Evolutionary conservation across 1,140 invertebrate genomes (phyloP), one percentile per base, ranked within the genome.

Genomic region (Vanessa tameamea): DNA sequence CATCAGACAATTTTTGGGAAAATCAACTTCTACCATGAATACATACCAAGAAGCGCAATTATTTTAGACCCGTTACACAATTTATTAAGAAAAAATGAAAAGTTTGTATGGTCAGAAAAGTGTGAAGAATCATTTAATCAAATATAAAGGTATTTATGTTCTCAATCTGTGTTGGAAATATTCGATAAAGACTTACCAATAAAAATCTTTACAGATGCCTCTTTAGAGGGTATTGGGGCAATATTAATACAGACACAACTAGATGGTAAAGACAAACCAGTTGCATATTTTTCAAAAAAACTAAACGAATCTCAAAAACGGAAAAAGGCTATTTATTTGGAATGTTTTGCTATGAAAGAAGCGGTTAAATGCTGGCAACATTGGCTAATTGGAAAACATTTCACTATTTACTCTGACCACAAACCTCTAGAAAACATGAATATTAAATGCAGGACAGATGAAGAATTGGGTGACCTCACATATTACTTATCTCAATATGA

Each of bases 111-210:
- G 82, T 64, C 83, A 12, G 64, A 73, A 74, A 70, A 83, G 74
- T 86, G 84, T 73, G 76, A 88, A 73, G 61, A 80, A 67, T 66
- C 78, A 48, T 89, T 90, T 79, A 74, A 86, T 47, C 69, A 78
- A 72, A 84, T 88, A 74, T 87, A 87, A 81, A 64, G 71, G 50
- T 57, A 80, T 31, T 61, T 89, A 69, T 88, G 87, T 70, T 82
- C 83, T 16, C 23, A 80, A 76, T 85, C 85, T 67, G 64, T 87
- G 73, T 68, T 88, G 51, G 75, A 74, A 65, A 89, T 89, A 37
- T 86, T 82, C 80, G 80, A 86, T 75, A 43, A 43, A 43, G 37
- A 43, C 37, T 43, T 43, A 43, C 76, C 48, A 50, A 50, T 50
- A n/a, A 50, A 50, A 50, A n/a, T 14, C 15, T 15, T 50, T 50